Evolutionary conservation across 53 echinoderm and acorn worm species (phyloP), one percentile per base, ranked within the genome.

Genomic region (Crossaster papposus): DNA sequence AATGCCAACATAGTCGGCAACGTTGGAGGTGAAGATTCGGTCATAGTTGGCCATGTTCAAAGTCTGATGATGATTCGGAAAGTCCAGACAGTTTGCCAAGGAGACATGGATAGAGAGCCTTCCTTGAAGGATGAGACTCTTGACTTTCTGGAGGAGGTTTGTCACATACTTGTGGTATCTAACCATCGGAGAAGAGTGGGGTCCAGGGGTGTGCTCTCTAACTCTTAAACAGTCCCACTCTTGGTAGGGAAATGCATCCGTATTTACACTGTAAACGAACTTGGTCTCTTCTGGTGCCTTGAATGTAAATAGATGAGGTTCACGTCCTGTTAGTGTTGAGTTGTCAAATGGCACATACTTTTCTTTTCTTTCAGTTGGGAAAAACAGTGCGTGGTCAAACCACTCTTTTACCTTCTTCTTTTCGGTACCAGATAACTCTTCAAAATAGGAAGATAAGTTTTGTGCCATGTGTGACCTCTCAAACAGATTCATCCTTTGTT

Each of bases 221-320:
- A 86, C 90, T 35, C 79, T 70, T 14, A 93, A 23, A 23, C 86
- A 75, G 55, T 93, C 93, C 93, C 93, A 93, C n/a, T 79, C 93
- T 26, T 30, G 30, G 53, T 90, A 93, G 14, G 90, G 90, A 23
- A 71, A 37, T n/a, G 38, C 20, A 63, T 79, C 76, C 36, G 75
- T 17, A 11, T 55, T 50, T 13, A 93, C 73, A 51, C 90, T 76
- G 72, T 93, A 93, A 14, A 87, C 82, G 18, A 90, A 88, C 22
- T 18, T 51, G 63, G 14, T 53, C 20, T 26, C 51, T 51, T 52
- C 79, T 30, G 91, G 92, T 30, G 62, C 33, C 14, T n/a, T 13
- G 37, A 29, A 54, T 63, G 64, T 28, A 20, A 4, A 37, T 7
- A 53, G 15, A 8, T 6, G 3, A 35, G 32, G 52, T 20, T 76